These are phyloP conservation scores for Ornithoptera alexandrae DNA, from an alignment of 2,888 invertebrate species.

Conservation along the genomic window DNA sequence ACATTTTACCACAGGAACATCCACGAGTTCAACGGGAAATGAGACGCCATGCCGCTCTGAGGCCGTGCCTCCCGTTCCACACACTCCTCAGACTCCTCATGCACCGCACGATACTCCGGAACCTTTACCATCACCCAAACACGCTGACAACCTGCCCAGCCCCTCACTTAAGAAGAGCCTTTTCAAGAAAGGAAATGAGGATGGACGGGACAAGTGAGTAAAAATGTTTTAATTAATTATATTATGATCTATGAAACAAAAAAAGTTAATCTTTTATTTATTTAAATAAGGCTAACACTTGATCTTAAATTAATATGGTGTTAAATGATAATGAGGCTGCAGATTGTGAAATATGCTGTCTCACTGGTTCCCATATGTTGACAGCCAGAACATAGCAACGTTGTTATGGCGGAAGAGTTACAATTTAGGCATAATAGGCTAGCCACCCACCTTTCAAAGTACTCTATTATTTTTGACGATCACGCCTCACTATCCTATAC, in stretches of 20 bases:
- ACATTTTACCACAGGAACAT: slow-evolving; percentile 49
- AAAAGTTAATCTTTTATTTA: too few species aligned
- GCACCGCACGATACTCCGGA: slow-evolving; percentile 37
- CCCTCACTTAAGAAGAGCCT: slow-evolving; percentile 86
- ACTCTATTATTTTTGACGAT: too few species aligned
- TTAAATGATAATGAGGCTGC: too few species aligned
- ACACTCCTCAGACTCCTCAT: slow-evolving; percentile 22
- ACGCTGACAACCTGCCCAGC: slow-evolving; percentile 74
- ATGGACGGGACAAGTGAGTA: slow-evolving; percentile 93
- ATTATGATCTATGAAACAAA: neutral
- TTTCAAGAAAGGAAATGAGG: slow-evolving; percentile 93
- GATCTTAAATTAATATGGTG: too few species aligned
- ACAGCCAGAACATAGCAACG: too few species aligned
- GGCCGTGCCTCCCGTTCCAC: slow-evolving; percentile 37
- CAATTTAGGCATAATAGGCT: too few species aligned
- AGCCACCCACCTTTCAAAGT: too few species aligned
- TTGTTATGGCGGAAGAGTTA: too few species aligned
- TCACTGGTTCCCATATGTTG: too few species aligned
- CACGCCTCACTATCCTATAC: too few species aligned
- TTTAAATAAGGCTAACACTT: too few species aligned
- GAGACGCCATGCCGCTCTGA: slow-evolving; percentile 42
- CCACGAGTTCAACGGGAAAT: slow-evolving; percentile 59
- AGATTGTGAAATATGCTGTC: too few species aligned
- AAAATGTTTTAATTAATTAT: neutral
- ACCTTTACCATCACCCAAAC: slow-evolving; percentile 45